Evolutionary conservation across 1,140 invertebrate genomes (phyloP).

Genomic region (Drosophila oshimai): DNA sequence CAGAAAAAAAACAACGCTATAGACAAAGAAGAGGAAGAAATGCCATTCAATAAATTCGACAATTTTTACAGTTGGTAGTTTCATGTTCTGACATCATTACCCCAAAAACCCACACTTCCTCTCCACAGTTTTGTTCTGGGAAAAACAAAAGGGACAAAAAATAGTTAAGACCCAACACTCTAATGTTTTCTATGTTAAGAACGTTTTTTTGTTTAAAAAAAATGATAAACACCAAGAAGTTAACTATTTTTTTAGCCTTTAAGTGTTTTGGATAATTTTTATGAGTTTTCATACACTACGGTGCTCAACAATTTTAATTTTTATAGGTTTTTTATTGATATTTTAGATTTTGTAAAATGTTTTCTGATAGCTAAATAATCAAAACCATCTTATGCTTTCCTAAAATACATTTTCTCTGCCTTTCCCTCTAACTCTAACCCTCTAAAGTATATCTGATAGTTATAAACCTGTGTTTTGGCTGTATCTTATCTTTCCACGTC

Average conservation of each 20-base stretch:
- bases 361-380: neutral
- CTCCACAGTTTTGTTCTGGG: neutral
- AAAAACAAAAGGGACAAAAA: neutral
- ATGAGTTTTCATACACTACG: too few species aligned
- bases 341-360: too few species aligned
- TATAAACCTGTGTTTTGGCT: constrained; percentile 8
- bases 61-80: constrained; percentile 40
- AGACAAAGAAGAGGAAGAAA: constrained; percentile 7
- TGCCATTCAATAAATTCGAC: constrained; percentile 61
- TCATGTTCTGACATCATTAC: constrained; percentile 32
- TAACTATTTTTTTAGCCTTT: too few species aligned
- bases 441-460: neutral
- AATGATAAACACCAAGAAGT: too few species aligned
- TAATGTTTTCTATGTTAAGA: neutral
- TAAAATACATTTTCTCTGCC: neutral
- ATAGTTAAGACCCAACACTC: neutral
- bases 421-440: constrained; percentile 22
- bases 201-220: too few species aligned
- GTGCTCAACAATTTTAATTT: neutral
- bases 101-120: constrained; percentile 3
- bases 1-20: neutral
- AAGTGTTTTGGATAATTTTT: too few species aligned
- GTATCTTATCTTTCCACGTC: constrained; percentile 21
- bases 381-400: neutral
- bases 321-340: too few species aligned